Percentiles rank a stretch among this genome's conserved stretches.
Conservation (phyloP, 2,797 vertebrate species). For the Gephyroberyx darwinii region DNA sequence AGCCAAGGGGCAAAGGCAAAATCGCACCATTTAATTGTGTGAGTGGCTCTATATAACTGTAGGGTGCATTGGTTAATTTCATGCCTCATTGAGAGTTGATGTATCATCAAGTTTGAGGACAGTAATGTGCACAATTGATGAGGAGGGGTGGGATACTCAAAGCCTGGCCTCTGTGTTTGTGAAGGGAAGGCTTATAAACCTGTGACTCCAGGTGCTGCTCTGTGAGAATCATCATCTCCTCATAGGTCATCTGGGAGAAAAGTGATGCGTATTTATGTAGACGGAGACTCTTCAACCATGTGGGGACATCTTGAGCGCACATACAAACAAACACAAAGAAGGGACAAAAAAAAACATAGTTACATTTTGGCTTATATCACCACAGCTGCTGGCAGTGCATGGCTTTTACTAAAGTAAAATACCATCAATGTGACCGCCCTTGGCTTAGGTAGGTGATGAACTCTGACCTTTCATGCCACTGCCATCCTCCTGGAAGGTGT, state of each 20-base stretch:
- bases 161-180: constrained; percentile 9
- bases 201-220: constrained; percentile 95
- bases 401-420: constrained; percentile 33
- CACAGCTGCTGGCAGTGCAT: constrained; percentile 32
- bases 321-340: constrained; percentile 14
- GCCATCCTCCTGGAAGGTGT: constrained; percentile 95
- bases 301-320: constrained; percentile 88
- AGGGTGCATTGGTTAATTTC: constrained; percentile 74
- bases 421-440: not conserved
- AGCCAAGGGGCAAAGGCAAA: constrained; percentile 63
- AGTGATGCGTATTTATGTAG: constrained; percentile 96
- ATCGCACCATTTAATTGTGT: constrained; percentile 57
- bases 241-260: constrained; percentile 96
- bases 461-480: constrained; percentile 95
- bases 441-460: constrained; percentile 21
- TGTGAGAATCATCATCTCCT: constrained; percentile 97
- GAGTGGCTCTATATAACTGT: constrained; percentile 65
- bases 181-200: constrained; percentile 76
- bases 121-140: constrained; percentile 61
- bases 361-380: constrained; percentile 24
- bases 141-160: constrained; percentile 56
- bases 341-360: constrained; percentile 1
- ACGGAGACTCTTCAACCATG: constrained; percentile 95
- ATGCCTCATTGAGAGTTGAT: constrained; percentile 76
- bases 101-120: constrained; percentile 68